Base-by-base conservation (phyloP, 53 echinoderm and acorn worm genomes). In the Apostichopus leukothele region DNA sequence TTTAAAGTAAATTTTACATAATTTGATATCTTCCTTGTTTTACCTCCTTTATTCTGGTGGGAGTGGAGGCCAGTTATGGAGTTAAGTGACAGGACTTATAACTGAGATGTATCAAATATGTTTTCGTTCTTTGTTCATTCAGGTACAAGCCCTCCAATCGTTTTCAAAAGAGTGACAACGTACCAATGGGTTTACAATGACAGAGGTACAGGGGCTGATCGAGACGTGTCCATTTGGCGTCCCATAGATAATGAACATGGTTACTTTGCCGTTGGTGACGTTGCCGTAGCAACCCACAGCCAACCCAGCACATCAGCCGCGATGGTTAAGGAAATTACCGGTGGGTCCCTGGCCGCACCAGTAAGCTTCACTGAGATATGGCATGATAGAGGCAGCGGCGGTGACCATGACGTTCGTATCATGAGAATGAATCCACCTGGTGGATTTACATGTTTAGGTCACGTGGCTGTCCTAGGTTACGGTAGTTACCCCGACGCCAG, bases 381-480 rank as follows among this genome's bases (percentile, higher is more conserved):
- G 84, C 53, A 63, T 60, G 84, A 84, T 50, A 21, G 84, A 9
- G 84, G 84, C 9, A 84, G 84, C 55, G 84, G 84, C 12, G 84
- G 84, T 12, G 6, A 7, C 7, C 7, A 84, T 6, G 84, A 84
- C 27, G 84, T 84, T 5, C 84, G 84, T 25, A 84, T 84, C 39
- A 84, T 84, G 84, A 66, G 66, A 61, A 84, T 84, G 84, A 39
- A 84, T 26, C 84, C 84, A 5, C 67, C 84, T 1, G 22, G 16
- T 26, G 84, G 66, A 61, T 84, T 57, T 25, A 39, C 12, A 22
- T 63, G 84, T 26, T 61, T 84, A 63, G 84, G 84, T 26, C 67
- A 84, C 66, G 84, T 84, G 84, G 84, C 84, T 63, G 23, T 84
- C 14, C 23, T 84, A 16, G 84, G 84, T 12, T 84, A 84, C 60